These are phyloP conservation scores for Crepidodera aurea DNA, from an alignment of 2,888 invertebrate genomes.

Conservation along the genomic window DNA sequence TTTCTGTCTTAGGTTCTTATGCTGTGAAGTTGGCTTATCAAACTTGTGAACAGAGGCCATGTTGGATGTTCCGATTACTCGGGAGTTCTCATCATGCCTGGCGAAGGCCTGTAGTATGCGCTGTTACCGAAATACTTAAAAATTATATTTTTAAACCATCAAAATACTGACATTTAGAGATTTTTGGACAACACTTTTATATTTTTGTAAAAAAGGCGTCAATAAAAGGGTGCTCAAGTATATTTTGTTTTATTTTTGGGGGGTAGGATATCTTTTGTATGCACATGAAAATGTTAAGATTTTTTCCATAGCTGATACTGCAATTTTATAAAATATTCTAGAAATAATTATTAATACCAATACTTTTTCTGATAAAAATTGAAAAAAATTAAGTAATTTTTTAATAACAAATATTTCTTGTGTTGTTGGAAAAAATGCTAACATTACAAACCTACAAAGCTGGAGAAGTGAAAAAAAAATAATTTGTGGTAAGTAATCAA, in stretches of 20 bases:
- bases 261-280: no score
- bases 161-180: conserved; percentile 7
- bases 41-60: conserved; percentile 40
- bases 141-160: neutral
- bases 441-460: no score
- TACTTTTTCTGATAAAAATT: no score
- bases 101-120: conserved; percentile 41
- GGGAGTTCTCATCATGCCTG: conserved; percentile 45
- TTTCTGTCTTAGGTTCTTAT: conserved; percentile 15
- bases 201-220: conserved; percentile 11
- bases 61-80: conserved; percentile 18
- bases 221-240: conserved; percentile 8
- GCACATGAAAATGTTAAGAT: no score
- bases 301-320: no score
- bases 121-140: conserved; percentile 30
- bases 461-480: no score
- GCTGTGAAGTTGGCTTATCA: conserved; percentile 38
- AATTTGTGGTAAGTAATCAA: no score
- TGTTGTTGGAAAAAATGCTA: no score
- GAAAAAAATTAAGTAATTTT: no score
- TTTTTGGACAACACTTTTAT: conserved; percentile 5
- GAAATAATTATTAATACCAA: no score
- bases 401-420: no score
- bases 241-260: conserved; percentile 1
- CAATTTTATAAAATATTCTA: no score